A percentile compares a stretch with the other conserved stretches of the same genome.
These are phyloP conservation scores for Xiphophorus birchmanni DNA, from an alignment of 2,797 vertebrate species.

Conservation along the genomic window DNA sequence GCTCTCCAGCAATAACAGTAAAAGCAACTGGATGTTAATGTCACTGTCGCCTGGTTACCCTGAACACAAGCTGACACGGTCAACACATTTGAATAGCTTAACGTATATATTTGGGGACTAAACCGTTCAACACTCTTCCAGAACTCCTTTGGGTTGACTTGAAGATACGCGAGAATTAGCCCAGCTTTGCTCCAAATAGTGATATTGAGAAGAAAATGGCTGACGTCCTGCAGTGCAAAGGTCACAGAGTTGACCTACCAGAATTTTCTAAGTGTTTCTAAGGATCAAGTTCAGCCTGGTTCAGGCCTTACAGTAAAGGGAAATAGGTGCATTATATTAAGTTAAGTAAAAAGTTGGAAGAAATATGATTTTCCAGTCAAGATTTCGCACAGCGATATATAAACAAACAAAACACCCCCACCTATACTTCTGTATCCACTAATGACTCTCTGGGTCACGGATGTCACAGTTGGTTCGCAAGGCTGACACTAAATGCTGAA, in stretches of 20 bases:
- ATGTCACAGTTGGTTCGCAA: background rate
- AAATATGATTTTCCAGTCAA: background rate
- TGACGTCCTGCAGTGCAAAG: background rate
- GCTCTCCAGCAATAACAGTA: conserved; percentile 59
- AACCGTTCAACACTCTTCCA: background rate
- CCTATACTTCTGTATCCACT: background rate
- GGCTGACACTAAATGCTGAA: background rate
- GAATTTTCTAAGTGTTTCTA: background rate
- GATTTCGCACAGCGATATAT: background rate
- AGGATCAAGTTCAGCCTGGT: background rate
- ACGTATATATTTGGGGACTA: background rate
- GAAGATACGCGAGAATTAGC: background rate
- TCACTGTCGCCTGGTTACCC: conserved; percentile 30
- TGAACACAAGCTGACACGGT: conserved; percentile 35
- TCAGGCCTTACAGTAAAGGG: background rate
- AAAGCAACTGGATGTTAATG: conserved; percentile 45
- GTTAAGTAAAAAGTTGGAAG: background rate
- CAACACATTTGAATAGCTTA: background rate
- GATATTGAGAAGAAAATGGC: background rate
- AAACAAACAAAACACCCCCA: background rate
- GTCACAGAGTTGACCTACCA: background rate
- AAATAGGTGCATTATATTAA: background rate
- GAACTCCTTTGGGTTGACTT: background rate
- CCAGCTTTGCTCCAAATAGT: conserved; percentile 4
- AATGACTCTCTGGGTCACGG: background rate